Conservation (phyloP, 2,113 vertebrate species). For the Anhinga rufa region DNA sequence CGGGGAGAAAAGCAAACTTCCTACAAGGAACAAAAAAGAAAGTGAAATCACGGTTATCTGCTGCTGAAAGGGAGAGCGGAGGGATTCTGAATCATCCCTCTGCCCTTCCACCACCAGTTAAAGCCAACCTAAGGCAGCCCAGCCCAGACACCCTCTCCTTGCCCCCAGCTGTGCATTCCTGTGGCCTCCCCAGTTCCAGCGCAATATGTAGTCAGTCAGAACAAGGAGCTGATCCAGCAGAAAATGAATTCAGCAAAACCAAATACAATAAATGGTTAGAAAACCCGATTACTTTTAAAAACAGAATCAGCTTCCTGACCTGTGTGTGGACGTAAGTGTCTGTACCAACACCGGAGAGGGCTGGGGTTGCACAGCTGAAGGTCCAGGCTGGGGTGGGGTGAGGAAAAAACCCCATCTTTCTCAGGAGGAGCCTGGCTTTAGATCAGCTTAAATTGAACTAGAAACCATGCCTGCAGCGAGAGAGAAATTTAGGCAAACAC, state of each 20-base stretch:
- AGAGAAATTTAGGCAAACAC: slow-evolving; percentile 23
- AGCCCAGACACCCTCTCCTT: slow-evolving; percentile 14
- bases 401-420: neutral
- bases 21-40: neutral
- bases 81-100: neutral
- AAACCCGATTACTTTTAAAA: neutral
- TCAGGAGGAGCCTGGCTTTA: neutral
- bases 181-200: neutral
- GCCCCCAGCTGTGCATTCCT: slow-evolving; percentile 45
- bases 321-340: neutral
- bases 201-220: neutral
- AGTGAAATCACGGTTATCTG: neutral
- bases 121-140: neutral
- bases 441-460: neutral
- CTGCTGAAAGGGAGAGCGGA: neutral
- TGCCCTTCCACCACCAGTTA: neutral
- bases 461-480: neutral
- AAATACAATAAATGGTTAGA: neutral
- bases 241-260: neutral
- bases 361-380: neutral
- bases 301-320: neutral
- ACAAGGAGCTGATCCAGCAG: slow-evolving; percentile 5
- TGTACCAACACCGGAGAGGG: rapidly evolving
- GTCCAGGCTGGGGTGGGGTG: neutral
- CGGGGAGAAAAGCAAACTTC: neutral